Conservation (phyloP, 2,797 vertebrate species). For the Notolabrus celidotus region DNA sequence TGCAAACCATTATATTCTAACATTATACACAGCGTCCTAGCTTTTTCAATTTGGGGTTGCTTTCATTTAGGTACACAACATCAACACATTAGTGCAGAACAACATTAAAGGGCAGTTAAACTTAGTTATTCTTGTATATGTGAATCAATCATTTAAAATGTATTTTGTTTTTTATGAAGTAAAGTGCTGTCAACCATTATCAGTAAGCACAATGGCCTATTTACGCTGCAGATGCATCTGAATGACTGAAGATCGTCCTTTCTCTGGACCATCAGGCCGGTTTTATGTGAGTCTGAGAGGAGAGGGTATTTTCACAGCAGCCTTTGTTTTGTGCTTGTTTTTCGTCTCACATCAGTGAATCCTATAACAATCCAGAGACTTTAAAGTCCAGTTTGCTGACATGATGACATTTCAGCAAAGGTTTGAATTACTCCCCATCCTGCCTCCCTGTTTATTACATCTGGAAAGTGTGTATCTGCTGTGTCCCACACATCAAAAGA, state of each 20-base stretch:
- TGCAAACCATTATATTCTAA: no score
- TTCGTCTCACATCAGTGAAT: constrained; percentile 28
- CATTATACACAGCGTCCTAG: no score
- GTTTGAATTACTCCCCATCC: constrained; percentile 3
- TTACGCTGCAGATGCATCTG: neutral
- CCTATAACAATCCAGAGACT: constrained; percentile 13
- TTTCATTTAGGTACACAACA: no score
- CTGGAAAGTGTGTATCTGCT: constrained; percentile 2
- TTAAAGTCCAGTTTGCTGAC: constrained; percentile 22
- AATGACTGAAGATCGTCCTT: neutral
- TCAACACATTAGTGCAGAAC: no score
- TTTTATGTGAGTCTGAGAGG: neutral
- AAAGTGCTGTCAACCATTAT: neutral
- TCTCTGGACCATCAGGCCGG: neutral
- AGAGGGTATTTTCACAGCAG: constrained; percentile 1
- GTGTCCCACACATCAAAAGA: constrained; percentile 15
- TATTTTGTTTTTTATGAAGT: neutral
- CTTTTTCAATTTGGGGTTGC: no score
- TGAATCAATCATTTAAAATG: neutral
- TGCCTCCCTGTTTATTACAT: constrained; percentile 1
- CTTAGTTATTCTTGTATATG: no score
- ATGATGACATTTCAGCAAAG: constrained; percentile 22
- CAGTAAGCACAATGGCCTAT: neutral
- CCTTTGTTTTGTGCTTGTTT: constrained; percentile 25
- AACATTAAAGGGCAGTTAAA: no score